phyloP scores from a whole-genome alignment of 1,140 invertebrate genomes.

The Ips nitidus region DNA sequence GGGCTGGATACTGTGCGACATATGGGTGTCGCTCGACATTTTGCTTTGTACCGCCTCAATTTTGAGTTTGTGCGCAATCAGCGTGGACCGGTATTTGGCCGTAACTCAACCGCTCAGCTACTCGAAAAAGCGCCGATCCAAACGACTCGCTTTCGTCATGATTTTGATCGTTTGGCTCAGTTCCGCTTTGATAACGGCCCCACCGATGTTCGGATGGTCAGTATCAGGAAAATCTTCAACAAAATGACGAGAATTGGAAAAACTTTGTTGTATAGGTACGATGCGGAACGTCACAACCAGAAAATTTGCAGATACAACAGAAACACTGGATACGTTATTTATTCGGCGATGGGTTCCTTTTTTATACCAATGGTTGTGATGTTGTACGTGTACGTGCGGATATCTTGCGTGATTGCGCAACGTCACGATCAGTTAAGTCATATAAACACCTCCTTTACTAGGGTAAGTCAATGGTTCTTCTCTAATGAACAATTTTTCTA shows the following conservation, averaged over 20 bases:
- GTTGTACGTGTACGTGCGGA: slow-evolving; percentile 86
- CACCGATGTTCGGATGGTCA: slow-evolving; percentile 80
- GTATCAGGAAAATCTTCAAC: slow-evolving; percentile 38
- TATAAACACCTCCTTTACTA: slow-evolving; percentile 36
- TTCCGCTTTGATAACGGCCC: slow-evolving; percentile 79
- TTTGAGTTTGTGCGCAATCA: slow-evolving; percentile 78
- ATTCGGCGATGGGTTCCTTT: slow-evolving; percentile 90
- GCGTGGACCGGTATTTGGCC: slow-evolving; percentile 84
- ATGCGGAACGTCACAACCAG: slow-evolving; percentile 57
- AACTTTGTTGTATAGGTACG: slow-evolving; percentile 60
- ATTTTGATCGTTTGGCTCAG: slow-evolving; percentile 81
- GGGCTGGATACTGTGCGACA: slow-evolving; percentile 77
- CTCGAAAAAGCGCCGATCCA: slow-evolving; percentile 73
- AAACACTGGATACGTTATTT: slow-evolving; percentile 85
- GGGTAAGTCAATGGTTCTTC: slow-evolving; percentile 12
- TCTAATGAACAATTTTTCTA: not conserved
- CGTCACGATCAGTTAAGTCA: slow-evolving; percentile 54
- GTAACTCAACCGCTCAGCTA: slow-evolving; percentile 83
- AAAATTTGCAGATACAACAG: slow-evolving; percentile 73
- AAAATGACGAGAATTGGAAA: not conserved
- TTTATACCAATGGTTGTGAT: slow-evolving; percentile 91
- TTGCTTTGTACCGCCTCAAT: slow-evolving; percentile 87
- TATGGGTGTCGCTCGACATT: slow-evolving; percentile 93
- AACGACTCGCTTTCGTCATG: slow-evolving; percentile 75
- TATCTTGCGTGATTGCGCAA: slow-evolving; percentile 81